Evolutionary conservation across 2,797 vertebrate genomes (phyloP), one percentile per base, ranked within the genome.

Genomic region (Macroramphosus scolopax): DNA sequence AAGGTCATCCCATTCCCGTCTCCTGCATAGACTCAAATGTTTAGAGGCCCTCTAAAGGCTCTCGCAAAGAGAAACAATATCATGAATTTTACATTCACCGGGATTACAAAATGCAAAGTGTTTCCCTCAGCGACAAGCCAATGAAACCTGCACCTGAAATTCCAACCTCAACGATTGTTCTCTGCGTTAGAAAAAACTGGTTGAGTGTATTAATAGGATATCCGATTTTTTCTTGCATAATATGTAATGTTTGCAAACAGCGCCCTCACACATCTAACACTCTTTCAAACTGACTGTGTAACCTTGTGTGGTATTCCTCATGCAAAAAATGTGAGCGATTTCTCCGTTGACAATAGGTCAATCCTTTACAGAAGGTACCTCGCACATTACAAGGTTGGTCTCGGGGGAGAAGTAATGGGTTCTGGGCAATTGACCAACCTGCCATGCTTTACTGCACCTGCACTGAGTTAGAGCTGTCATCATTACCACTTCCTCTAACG

Each of bases 401-500:
- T 84, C 86, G 14, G 67, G 86, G 85, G 89, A 86, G 83, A 84
- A 84, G 80, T 89, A 89, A 90, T 89, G 86, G 86, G 88, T 90
- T 91, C 87, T 85, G 83, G 88, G 86, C 85, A 87, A 90, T 90
- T 91, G 89, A 88, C 85, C 84, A 85, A 82, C 74, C 78, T 77
- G 86, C 86, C 83, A 87, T 81, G 84, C 85, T 88, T 90, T 89
- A 85, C 82, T 90, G 91, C 89, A 88, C 87, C 86, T 89, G 84
- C 82, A 78, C 82, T 75, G 84, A 80, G 87, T 90, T 90, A 87
- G 85, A 91, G 86, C 89, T 89, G 90, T 89, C 84, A 88, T 90
- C 89, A 91, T 91, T 91, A 90, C 81, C 81, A 83, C 87, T 89
- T 88, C 84, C 83, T 82, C 79, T 68, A 76, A 84, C 67, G 82